These are phyloP conservation scores for Antechinus flavipes DNA, from an alignment of 2,113 vertebrate genomes.

Conservation along the genomic window DNA sequence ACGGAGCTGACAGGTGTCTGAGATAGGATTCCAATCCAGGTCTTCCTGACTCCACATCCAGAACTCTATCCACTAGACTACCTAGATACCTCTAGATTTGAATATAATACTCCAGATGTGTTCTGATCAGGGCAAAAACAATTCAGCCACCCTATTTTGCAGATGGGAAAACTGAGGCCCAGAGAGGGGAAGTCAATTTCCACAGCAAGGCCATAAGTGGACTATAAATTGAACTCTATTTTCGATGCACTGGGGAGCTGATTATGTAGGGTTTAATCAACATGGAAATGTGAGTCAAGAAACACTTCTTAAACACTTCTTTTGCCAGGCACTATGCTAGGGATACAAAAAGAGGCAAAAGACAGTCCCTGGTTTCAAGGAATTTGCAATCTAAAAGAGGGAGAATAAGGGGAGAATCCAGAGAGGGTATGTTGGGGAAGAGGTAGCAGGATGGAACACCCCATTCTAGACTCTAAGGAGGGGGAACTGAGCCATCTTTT, in stretches of 20 bases:
- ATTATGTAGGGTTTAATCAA: not conserved
- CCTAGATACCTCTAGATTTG: not conserved
- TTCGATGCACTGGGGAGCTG: not conserved
- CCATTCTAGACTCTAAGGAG: not conserved
- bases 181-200: not conserved
- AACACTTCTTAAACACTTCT: not conserved
- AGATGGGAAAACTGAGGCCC: not conserved
- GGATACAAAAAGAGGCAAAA: not conserved
- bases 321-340: not conserved
- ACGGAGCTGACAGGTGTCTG: not conserved
- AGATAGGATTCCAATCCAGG: not conserved
- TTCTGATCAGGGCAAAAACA: not conserved
- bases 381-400: not conserved
- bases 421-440: not conserved
- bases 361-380: not conserved
- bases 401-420: not conserved
- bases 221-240: not conserved
- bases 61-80: not conserved
- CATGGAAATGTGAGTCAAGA: not conserved
- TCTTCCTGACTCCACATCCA: not conserved
- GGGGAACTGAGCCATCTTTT: not conserved
- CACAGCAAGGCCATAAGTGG: not conserved
- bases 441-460: not conserved
- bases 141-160: not conserved
- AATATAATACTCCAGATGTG: not conserved